Percentiles rank a stretch among this genome's conserved stretches.
Evolutionary conservation across 2,113 vertebrate species (phyloP).

Genomic region (Gadus chalcogrammus): DNA sequence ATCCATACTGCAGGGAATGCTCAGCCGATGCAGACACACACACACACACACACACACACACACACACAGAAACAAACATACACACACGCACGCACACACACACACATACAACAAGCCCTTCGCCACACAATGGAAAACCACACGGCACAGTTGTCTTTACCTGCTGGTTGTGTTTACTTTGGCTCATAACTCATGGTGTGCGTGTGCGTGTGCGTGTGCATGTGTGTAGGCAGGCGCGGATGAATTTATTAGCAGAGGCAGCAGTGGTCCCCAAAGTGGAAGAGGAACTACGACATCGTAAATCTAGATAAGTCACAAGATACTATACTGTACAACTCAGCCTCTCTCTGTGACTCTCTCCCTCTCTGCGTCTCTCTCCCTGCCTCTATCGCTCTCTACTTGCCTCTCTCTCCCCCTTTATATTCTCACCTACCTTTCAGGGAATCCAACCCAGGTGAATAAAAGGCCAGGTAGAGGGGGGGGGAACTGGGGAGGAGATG

Average conservation of each 20-base stretch:
- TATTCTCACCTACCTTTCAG: too few species aligned
- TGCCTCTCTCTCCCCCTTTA: not conserved
- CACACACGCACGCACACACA: conserved; percentile 21
- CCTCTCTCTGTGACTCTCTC: conserved; percentile 14
- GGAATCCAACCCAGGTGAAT: too few species aligned
- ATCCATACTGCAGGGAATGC: conserved; percentile 55
- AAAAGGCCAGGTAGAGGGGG: too few species aligned
- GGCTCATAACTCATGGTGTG: conserved; percentile 68
- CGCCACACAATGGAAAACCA: conserved; percentile 2
- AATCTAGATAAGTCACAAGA: conserved; percentile 71
- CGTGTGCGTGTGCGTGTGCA: conserved; percentile 60
- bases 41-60: conserved; percentile 1
- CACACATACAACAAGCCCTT: not conserved
- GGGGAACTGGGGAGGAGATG: too few species aligned
- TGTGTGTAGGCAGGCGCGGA: conserved; percentile 45
- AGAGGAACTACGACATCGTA: conserved; percentile 68
- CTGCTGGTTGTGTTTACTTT: conserved; percentile 58
- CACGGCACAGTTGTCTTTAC: conserved; percentile 36
- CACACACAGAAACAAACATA: not conserved
- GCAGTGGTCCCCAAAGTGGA: conserved; percentile 67
- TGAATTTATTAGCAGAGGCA: conserved; percentile 72
- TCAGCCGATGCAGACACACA: not conserved
- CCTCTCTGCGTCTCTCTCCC: conserved; percentile 8
- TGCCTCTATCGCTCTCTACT: conserved; percentile 7
- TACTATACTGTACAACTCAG: conserved; percentile 56